Percentiles rank a stretch among this genome's conserved stretches.
Conservation (phyloP, 2,797 vertebrate species). For the Hypotaenidia okinawae region DNA sequence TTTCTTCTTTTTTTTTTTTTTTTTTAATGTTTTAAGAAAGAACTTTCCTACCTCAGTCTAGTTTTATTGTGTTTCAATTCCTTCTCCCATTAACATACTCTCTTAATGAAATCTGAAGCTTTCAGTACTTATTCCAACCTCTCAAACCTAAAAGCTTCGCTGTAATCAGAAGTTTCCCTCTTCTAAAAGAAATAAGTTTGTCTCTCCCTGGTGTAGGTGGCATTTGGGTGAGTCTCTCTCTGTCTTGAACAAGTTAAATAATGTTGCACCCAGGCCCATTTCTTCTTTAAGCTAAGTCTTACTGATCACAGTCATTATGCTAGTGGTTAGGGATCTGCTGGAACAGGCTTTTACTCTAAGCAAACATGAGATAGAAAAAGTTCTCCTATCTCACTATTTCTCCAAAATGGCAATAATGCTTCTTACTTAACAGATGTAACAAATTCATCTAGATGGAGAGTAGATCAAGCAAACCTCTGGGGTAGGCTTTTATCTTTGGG, state of each 20-base stretch:
- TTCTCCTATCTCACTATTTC: neutral
- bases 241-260: neutral
- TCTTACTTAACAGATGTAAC: slow-evolving; percentile 9
- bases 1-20: neutral
- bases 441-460: neutral
- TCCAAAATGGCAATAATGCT: neutral
- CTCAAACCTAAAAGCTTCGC: neutral
- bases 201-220: neutral
- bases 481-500: neutral
- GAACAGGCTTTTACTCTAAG: neutral
- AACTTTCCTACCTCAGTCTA: neutral
- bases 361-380: neutral
- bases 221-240: neutral
- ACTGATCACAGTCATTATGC: neutral
- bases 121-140: neutral
- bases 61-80: neutral
- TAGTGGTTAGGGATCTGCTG: neutral
- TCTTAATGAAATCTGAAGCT: slow-evolving; percentile 17
- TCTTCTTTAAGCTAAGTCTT: neutral
- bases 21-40: neutral
- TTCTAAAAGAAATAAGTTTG: neutral
- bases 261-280: neutral
- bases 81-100: neutral
- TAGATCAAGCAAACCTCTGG: neutral
- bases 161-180: neutral